phyloP scores from a whole-genome alignment of 2,888 invertebrate genomes.

The Ophonus ardosiacus region DNA sequence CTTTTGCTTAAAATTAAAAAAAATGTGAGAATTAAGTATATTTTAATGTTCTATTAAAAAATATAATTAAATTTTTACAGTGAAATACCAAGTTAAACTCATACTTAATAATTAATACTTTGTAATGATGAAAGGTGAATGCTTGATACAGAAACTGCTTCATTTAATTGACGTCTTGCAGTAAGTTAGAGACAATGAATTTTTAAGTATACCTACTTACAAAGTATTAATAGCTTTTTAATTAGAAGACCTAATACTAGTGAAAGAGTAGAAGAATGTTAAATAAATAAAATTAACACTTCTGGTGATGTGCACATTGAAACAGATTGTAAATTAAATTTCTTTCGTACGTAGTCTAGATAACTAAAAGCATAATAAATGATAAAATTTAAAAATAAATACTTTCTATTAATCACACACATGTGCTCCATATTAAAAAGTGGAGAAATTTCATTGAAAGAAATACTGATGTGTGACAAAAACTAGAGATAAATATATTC shows the following conservation, averaged over 20 bases:
- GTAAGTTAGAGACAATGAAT: conserved; percentile 9
- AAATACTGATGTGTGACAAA: conserved; percentile 8
- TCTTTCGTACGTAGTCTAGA: conserved; percentile 1
- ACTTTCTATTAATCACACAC: conserved; percentile 37
- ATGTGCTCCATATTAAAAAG: conserved; percentile 32
- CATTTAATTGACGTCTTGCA: conserved; percentile 4
- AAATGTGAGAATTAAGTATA: too few species aligned
- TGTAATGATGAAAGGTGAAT: conserved; percentile 15
- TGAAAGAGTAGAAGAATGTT: not conserved
- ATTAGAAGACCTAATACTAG: not conserved
- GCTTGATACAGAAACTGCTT: conserved; percentile 9
- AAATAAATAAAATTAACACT: conserved; percentile 6
- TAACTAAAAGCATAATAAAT: conserved; percentile 28
- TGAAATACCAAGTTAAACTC: not conserved
- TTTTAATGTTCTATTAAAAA: too few species aligned
- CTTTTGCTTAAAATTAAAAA: too few species aligned
- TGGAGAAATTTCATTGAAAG: conserved; percentile 27
- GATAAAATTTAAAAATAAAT: conserved; percentile 31
- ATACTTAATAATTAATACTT: not conserved
- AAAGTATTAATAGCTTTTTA: not conserved
- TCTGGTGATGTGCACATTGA: not conserved
- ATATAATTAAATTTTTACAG: not conserved
- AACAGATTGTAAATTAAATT: not conserved
- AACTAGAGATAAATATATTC: conserved; percentile 20
- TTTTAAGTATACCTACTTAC: not conserved